Base-by-base conservation (phyloP, 2,113 vertebrate genomes). In the Sarotherodon lohbergeri region DNA sequence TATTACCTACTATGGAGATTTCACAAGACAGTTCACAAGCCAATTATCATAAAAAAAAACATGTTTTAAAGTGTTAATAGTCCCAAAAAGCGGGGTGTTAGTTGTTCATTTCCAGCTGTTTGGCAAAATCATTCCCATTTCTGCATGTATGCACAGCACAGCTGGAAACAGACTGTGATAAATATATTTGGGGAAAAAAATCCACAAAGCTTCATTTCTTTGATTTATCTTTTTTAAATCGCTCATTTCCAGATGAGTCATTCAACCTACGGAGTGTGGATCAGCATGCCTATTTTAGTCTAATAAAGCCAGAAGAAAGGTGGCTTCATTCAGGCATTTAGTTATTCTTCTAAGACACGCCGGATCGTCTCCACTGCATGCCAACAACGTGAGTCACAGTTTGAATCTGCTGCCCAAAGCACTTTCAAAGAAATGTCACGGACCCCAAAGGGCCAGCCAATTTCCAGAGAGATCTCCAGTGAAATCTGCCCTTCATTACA, bases 361-460 rank as follows among this genome's bases (percentile, higher is more conserved):
- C 57, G 39, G 32, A 50, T 80, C 3, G 11, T 86, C 83, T 78
- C 76, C 83, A 59, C 12, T 36, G 43, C 59, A 24, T 48, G 89
- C 91, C 92, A 91, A 87, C 88, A 89, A 85, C 46, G 63, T 86
- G 90, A 92, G 90, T 85, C 88, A 76, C 61, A 84, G 87, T 61
- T 19, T 32, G 41, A 89, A 88, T 90, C 39, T 89, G 92, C 91
- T 87, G 88, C 84, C 90, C 82, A 84, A 92, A 93, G 92, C 83
- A 89, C 81, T 92, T 91, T 91, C 71, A 91, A 63, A 89, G 82
- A 94, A 91, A 93, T 94, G 94, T 93, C 93, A 94, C 85, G 17
- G 80, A 87, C 87, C 89, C 90, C 78, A 66, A 39, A 79, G 89
- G 82, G 85, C 76, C 86, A 78, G 86, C 85, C 90, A 93, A 92